Percentiles rank a stretch among this genome's conserved stretches.
Conservation (phyloP, 30 jellyfish, hydroid and myxozoan species). For the Cassiopea andromeda region DNA sequence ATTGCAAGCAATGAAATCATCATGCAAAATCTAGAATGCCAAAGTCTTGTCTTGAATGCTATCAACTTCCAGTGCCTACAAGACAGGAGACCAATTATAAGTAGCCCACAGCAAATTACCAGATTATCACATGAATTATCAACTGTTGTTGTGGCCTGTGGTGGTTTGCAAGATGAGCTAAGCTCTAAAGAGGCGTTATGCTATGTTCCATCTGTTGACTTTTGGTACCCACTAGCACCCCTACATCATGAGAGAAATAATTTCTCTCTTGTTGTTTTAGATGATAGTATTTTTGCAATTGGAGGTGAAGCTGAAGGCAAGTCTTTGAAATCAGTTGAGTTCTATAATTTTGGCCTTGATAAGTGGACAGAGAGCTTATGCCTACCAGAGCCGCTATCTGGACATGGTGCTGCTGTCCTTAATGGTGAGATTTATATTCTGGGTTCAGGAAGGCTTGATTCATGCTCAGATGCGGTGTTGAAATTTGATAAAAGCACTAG, state of each 20-base stretch:
- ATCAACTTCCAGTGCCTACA: slow-evolving; percentile 68
- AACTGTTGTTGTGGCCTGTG: slow-evolving; percentile 77
- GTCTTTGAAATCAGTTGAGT: slow-evolving; percentile 64
- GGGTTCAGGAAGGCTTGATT: slow-evolving; percentile 85
- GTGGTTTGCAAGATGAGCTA: slow-evolving; percentile 94
- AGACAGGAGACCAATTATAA: slow-evolving; percentile 65
- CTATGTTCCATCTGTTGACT: slow-evolving; percentile 88
- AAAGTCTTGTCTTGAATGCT: slow-evolving; percentile 63
- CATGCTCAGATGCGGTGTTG: slow-evolving; percentile 71
- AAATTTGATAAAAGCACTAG: slow-evolving; percentile 53
- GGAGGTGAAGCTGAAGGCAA: slow-evolving; percentile 87
- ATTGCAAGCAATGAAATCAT: slow-evolving; percentile 60
- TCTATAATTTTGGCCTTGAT: slow-evolving; percentile 75
- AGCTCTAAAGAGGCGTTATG: slow-evolving; percentile 92
- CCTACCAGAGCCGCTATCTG: slow-evolving; percentile 66
- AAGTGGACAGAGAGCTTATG: slow-evolving; percentile 72
- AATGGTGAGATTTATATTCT: slow-evolving; percentile 90
- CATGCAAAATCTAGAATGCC: slow-evolving; percentile 67
- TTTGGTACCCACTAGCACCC: slow-evolving; percentile 99
- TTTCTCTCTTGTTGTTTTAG: slow-evolving; percentile 55
- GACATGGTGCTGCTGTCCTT: slow-evolving; percentile 83
- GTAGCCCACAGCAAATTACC: slow-evolving; percentile 28
- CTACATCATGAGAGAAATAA: slow-evolving; percentile 64
- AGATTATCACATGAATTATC: slow-evolving; percentile 68
- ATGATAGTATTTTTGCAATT: slow-evolving; percentile 71